These are phyloP conservation scores for Drosophila bocqueti DNA, from an alignment of 1,140 invertebrate species.

Conservation along the genomic window DNA sequence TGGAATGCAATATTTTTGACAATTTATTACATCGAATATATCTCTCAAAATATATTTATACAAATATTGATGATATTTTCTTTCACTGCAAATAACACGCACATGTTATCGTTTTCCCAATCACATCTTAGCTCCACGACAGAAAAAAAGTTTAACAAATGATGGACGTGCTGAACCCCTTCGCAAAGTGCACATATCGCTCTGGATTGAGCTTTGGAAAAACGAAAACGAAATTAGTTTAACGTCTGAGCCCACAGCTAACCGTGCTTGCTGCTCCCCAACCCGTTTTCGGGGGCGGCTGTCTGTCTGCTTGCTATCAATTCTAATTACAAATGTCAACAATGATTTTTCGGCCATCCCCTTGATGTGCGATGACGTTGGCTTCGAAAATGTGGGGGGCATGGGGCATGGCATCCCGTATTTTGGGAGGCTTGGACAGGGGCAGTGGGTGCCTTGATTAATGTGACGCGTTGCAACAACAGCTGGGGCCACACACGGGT, in stretches of 20 bases:
- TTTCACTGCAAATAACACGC: constrained; percentile 21
- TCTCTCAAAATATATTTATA: background rate
- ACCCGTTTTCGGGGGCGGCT: constrained; percentile 3
- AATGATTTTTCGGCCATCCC: constrained; percentile 77
- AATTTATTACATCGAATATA: background rate
- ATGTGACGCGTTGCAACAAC: constrained; percentile 67
- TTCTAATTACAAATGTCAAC: constrained; percentile 83
- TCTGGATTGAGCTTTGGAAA: constrained; percentile 25
- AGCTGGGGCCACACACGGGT: constrained; percentile 47
- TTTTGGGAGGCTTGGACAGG: constrained; percentile 31
- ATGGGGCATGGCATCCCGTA: constrained; percentile 1
- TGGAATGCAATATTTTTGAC: background rate
- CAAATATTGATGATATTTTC: background rate
- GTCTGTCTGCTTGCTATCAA: constrained; percentile 72
- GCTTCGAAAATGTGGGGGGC: background rate
- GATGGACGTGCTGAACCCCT: constrained; percentile 60
- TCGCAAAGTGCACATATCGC: constrained; percentile 49
- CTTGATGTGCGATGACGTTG: constrained; percentile 50
- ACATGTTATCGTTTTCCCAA: constrained; percentile 35
- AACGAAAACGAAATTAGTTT: constrained; percentile 76
- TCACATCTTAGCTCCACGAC: constrained; percentile 14
- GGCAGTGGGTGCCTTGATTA: constrained; percentile 68
- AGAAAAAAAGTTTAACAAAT: constrained; percentile 60
- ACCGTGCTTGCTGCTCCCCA: background rate
- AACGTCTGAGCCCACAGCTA: constrained; percentile 59